Base-by-base conservation (phyloP, 2,113 vertebrate species). In the Cheilinus undulatus region DNA sequence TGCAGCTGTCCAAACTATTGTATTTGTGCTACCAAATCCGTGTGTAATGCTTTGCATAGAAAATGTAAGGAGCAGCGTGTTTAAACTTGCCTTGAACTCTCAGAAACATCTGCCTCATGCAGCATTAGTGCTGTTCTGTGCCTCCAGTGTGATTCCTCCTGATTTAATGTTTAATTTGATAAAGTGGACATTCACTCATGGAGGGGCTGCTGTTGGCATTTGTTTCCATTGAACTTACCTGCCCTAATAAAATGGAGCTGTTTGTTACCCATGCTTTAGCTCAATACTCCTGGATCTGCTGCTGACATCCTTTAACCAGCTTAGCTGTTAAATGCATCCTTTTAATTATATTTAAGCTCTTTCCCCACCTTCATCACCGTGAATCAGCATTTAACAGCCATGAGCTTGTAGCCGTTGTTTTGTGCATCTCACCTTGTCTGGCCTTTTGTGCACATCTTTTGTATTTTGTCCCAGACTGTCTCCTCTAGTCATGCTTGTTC, bases 141-240 rank as follows among this genome's bases (percentile, higher is more conserved):
- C 56, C 56, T 56, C 10, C 28, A 8, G 34, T 3, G 12, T 19
- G n/a, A 36, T 75, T 74, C 53, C 26, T 57, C 43, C 22, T 64
- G 43, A 22, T 78, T 80, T 83, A 54, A 62, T 78, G 30, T 51
- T n/a, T 24, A 40, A 53, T 71, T 70, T 48, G 53, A 22, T 68
- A 40, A 46, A 52, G 36, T 48, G 23, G 32, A 64, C 30, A 26
- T 63, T 73, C 49, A 26, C 48, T 58, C 9, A 62, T 56, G 22
- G 7, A 11, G 45, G 2, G 11, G 6, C 9, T 59, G 2, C 40
- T 73, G 62, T 62, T 66, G 38, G n/a, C 19, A 7, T 83, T 36
- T 59, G 22, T 48, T 59, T 59, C 45, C 38, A 3, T 67, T 11
- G 17, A 24, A 50, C 56, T 58, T 59, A 22, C 14, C 61, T 46